Conservation (phyloP, 2,113 vertebrate genomes). For the Picathartes gymnocephalus region DNA sequence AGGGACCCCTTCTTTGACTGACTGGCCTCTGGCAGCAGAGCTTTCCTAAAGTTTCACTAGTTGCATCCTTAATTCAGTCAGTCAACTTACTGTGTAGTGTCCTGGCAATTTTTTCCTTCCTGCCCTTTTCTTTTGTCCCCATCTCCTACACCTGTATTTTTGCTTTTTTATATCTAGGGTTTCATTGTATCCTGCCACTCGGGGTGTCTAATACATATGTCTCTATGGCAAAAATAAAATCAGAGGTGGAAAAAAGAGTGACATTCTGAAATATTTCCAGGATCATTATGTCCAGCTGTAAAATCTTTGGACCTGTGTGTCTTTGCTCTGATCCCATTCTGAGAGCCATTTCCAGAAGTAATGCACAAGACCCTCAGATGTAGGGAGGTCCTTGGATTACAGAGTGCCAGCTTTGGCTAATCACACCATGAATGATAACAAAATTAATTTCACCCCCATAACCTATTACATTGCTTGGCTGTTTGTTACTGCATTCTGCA, state of each 20-base stretch:
- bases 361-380: background rate
- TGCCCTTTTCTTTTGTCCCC: background rate
- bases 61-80: background rate
- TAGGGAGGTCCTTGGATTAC: background rate
- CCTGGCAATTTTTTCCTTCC: background rate
- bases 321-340: background rate
- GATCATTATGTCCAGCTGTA: background rate
- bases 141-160: background rate
- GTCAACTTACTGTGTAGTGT: rapidly evolving
- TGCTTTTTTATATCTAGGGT: background rate
- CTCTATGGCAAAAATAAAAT: background rate
- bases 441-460: background rate
- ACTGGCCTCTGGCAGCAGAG: background rate
- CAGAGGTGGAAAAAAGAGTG: background rate
- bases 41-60: background rate
- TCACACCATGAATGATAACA: background rate
- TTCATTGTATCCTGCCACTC: background rate
- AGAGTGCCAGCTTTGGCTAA: background rate
- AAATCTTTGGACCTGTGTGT: background rate
- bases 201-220: background rate
- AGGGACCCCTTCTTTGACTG: background rate
- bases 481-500: background rate
- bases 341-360: background rate
- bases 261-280: background rate
- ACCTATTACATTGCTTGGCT: background rate